A percentile compares a stretch with the other conserved stretches of the same genome.
phyloP scores from a whole-genome alignment of 2,888 invertebrate genomes.

The Leptinotarsa rubiginosa region DNA sequence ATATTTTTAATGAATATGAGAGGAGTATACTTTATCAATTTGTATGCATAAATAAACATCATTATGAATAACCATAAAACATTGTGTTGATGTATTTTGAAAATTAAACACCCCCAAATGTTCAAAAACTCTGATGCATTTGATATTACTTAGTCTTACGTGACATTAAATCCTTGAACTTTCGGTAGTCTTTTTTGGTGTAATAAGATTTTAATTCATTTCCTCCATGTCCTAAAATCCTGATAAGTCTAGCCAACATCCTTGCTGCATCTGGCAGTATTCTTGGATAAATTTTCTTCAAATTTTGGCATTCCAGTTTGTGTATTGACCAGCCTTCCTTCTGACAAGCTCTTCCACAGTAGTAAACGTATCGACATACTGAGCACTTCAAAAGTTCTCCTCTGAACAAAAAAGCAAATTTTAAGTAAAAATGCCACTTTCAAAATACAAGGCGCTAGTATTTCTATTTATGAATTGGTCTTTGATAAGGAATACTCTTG shows the following conservation, averaged over 20 bases:
- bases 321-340: constrained; percentile 84
- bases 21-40: too few relatives aligned
- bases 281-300: constrained; percentile 78
- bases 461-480: too few relatives aligned
- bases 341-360: constrained; percentile 86
- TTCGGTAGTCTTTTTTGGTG: constrained; percentile 76
- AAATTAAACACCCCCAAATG: too few relatives aligned
- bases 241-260: constrained; percentile 81
- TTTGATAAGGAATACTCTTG: too few relatives aligned
- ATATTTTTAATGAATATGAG: too few relatives aligned
- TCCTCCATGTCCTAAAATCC: constrained; percentile 77
- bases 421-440: too few relatives aligned
- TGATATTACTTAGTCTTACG: constrained; percentile 72
- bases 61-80: too few relatives aligned
- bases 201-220: constrained; percentile 77
- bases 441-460: too few relatives aligned
- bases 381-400: constrained; percentile 83
- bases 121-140: too few relatives aligned
- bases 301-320: constrained; percentile 83
- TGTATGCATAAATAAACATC: too few relatives aligned
- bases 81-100: neutral
- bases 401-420: constrained; percentile 64
- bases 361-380: constrained; percentile 84
- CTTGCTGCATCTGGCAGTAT: constrained; percentile 86
- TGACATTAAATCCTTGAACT: constrained; percentile 90